These are phyloP conservation scores for Clarias fuscus DNA, from an alignment of 2,797 vertebrate genomes.

Conservation along the genomic window DNA sequence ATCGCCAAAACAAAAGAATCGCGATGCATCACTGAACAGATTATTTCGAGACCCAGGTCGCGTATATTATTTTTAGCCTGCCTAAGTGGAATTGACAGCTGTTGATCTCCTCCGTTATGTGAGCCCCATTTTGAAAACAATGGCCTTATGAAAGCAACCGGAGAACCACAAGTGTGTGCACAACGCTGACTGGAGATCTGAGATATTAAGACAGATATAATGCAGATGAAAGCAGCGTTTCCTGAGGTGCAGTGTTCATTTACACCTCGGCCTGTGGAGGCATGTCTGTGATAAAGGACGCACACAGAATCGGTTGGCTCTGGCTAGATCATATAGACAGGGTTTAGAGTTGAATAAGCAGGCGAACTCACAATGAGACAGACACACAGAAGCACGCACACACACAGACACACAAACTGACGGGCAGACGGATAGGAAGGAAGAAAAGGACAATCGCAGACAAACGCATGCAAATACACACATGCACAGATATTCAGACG, in stretches of 20 bases:
- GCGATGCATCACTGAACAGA: too few species aligned
- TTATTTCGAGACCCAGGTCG: too few species aligned
- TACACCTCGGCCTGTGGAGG: conserved; percentile 25
- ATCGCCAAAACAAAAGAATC: too few species aligned
- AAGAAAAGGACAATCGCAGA: neutral
- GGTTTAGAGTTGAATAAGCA: conserved; percentile 2
- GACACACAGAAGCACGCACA: neutral
- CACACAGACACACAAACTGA: neutral
- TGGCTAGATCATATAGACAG: neutral
- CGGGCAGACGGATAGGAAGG: neutral
- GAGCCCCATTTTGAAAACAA: neutral
- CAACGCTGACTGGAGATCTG: conserved; percentile 10
- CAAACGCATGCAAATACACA: neutral
- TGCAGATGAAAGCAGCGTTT: conserved; percentile 25
- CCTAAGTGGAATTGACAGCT: neutral
- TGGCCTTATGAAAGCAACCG: neutral
- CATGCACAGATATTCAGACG: neutral
- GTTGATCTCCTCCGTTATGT: neutral
- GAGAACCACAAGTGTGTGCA: conserved; percentile 7
- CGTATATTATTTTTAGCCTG: neutral
- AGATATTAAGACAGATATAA: conserved; percentile 30
- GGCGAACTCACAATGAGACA: neutral
- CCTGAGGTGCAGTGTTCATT: conserved; percentile 20
- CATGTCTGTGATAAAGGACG: conserved; percentile 13
- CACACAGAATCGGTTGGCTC: neutral